Conservation (phyloP, 2,113 vertebrate genomes). For the Colinus virginianus region DNA sequence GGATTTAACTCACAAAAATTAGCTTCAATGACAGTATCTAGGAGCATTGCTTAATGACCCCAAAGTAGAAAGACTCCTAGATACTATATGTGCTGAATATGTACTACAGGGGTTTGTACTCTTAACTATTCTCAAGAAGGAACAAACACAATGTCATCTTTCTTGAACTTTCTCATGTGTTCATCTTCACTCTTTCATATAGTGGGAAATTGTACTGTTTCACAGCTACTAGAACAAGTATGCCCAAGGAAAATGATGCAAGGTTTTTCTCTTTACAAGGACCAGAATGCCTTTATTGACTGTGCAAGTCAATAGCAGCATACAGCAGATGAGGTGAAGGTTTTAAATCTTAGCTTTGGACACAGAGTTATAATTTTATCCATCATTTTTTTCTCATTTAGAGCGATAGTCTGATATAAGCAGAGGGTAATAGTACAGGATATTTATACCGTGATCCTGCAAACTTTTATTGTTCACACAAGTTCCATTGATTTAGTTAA, state of each 20-base stretch:
- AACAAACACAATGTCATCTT: background rate
- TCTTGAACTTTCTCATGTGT: background rate
- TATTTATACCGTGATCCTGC: background rate
- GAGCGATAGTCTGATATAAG: background rate
- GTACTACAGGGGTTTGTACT: rapidly evolving
- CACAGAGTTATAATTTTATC: background rate
- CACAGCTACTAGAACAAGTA: background rate
- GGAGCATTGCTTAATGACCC: background rate
- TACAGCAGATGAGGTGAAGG: background rate
- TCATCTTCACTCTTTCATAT: background rate
- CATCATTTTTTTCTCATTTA: background rate
- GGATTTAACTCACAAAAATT: background rate
- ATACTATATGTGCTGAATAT: background rate
- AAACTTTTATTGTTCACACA: background rate
- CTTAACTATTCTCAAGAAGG: background rate
- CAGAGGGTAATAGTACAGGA: background rate
- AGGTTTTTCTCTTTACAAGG: background rate
- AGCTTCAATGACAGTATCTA: background rate
- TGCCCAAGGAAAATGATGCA: background rate
- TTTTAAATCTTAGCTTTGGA: background rate
- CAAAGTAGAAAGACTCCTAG: background rate
- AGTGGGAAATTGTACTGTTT: background rate
- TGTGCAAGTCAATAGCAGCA: background rate
- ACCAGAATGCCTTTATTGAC: background rate
- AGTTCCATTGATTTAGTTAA: background rate